phyloP scores from a whole-genome alignment of 1,140 invertebrate genomes.

The Bombus terrestris region DNA sequence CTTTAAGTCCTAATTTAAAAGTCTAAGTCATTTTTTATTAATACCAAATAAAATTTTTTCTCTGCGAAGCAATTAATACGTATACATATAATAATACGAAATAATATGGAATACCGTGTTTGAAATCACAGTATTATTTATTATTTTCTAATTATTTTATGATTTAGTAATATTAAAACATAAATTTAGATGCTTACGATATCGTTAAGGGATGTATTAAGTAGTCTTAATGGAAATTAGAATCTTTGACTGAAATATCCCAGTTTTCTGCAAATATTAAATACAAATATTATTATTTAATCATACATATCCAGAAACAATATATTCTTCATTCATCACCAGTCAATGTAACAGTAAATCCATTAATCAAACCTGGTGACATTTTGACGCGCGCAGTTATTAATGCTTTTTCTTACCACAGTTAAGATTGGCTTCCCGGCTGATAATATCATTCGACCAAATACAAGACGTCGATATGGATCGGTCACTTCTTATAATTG shows the following conservation, averaged over 20 bases:
- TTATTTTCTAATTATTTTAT: not conserved
- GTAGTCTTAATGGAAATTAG: not conserved
- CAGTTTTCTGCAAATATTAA: not conserved
- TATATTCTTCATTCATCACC: constrained; percentile 53
- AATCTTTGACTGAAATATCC: not conserved
- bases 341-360: constrained; percentile 48
- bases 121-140: not conserved
- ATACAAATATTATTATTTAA: constrained; percentile 40
- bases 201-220: not conserved
- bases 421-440: constrained; percentile 55
- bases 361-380: constrained; percentile 64
- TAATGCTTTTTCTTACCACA: constrained; percentile 59
- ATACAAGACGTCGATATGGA: constrained; percentile 42
- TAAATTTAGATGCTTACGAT: not conserved
- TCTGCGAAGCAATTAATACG: not conserved
- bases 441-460: constrained; percentile 56
- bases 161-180: not conserved
- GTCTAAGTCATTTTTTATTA: not conserved
- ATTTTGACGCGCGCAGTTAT: constrained; percentile 58
- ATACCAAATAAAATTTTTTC: not conserved
- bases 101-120: too few species aligned
- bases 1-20: not conserved
- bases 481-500: constrained; percentile 38
- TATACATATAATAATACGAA: not conserved
- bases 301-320: constrained; percentile 47